Evolutionary conservation across 2,888 invertebrate genomes (phyloP).

Genomic region (Gandaritis pyraliata): DNA sequence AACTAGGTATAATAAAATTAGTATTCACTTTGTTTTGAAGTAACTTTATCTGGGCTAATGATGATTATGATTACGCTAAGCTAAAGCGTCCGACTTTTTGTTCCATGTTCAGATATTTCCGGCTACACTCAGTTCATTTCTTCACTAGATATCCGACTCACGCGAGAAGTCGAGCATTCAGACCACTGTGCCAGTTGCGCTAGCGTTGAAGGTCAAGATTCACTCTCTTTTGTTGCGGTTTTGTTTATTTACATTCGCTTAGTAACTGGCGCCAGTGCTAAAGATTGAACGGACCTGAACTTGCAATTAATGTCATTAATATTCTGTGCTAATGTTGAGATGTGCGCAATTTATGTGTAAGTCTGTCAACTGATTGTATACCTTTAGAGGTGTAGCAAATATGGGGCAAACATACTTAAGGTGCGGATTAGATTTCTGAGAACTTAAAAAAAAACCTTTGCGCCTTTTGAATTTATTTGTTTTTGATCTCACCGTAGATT

Average conservation of each 20-base stretch:
- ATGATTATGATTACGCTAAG: slow-evolving; percentile 11
- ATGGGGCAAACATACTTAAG: too few species aligned
- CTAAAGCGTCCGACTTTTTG: slow-evolving; percentile 4
- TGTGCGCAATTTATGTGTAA: too few species aligned
- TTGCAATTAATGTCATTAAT: neutral
- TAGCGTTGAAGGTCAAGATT: slow-evolving; percentile 60
- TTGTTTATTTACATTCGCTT: neutral
- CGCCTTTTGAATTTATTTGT: too few species aligned
- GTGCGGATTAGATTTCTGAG: too few species aligned
- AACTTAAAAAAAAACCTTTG: too few species aligned
- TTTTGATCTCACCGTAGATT: too few species aligned
- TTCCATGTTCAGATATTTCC: slow-evolving; percentile 4
- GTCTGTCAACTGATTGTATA: too few species aligned
- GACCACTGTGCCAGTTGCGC: slow-evolving; percentile 65
- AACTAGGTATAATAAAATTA: neutral
- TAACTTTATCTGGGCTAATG: slow-evolving; percentile 15
- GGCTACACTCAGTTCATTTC: slow-evolving; percentile 5
- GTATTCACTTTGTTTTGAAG: neutral
- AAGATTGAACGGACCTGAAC: neutral
- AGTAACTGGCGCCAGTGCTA: slow-evolving; percentile 10
- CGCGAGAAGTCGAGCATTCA: slow-evolving; percentile 53
- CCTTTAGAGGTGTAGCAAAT: too few species aligned
- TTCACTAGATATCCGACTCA: slow-evolving; percentile 48
- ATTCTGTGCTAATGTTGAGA: too few species aligned
- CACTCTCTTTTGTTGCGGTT: slow-evolving; percentile 38